These are phyloP conservation scores for Anguilla marmorata DNA, from an alignment of 2,797 vertebrate genomes.

Conservation along the genomic window DNA sequence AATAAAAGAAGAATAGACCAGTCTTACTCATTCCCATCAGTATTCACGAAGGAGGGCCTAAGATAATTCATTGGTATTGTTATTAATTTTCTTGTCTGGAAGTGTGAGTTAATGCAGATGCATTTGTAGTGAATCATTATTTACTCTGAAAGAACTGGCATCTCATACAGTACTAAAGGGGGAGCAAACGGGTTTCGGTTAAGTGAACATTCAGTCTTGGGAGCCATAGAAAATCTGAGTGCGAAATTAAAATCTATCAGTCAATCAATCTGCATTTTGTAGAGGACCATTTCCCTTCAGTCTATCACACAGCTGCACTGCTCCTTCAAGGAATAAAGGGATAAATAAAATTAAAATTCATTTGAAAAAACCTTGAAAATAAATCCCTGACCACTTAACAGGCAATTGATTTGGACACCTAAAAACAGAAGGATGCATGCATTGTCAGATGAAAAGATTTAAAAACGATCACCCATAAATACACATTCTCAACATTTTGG, in stretches of 20 bases:
- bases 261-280: constrained; percentile 2
- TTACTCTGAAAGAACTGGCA: neutral
- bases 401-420: neutral
- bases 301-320: neutral
- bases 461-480: neutral
- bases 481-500: neutral
- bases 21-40: neutral
- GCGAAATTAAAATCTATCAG: neutral
- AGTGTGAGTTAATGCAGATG: constrained; percentile 15
- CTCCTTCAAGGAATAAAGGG: neutral
- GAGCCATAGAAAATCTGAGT: neutral
- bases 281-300: neutral
- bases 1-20: neutral
- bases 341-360: constrained; percentile 8
- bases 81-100: neutral
- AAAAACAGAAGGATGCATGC: neutral
- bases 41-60: neutral
- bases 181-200: neutral
- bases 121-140: constrained; percentile 7
- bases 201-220: neutral
- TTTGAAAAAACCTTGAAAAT: neutral
- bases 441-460: neutral
- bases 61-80: constrained; percentile 22
- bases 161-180: neutral
- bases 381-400: neutral